Evolutionary conservation across 1,140 invertebrate genomes (phyloP).

Genomic region (Littorina saxatilis): DNA sequence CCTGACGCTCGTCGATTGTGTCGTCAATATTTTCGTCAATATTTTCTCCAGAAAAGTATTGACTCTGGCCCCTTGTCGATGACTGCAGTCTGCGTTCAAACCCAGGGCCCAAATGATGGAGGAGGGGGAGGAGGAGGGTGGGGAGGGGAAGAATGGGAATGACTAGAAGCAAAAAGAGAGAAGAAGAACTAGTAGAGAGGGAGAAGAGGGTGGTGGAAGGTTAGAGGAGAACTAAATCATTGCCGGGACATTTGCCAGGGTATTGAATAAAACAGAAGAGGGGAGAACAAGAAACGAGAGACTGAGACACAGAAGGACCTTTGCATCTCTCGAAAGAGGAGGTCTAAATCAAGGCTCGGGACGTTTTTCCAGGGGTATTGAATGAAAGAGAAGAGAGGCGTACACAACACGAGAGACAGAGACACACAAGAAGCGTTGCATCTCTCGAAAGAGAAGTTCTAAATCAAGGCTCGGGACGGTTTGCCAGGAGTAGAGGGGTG

Average conservation of each 20-base stretch:
- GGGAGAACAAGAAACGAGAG: too few relatives aligned
- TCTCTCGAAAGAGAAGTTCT: too few relatives aligned
- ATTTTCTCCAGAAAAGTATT: constrained; percentile 60
- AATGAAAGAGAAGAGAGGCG: too few relatives aligned
- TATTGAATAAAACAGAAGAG: constrained; percentile 25
- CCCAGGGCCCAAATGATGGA: neutral
- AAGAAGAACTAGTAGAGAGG: neutral
- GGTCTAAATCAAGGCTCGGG: too few relatives aligned
- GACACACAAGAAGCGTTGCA: too few relatives aligned
- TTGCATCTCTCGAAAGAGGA: too few relatives aligned
- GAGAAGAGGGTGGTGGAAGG: neutral
- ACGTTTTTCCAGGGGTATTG: too few relatives aligned
- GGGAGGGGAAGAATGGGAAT: neutral
- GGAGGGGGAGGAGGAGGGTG: neutral
- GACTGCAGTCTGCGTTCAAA: neutral
- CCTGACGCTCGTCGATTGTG: neutral
- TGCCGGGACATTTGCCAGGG: constrained; percentile 48
- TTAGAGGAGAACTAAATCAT: constrained; percentile 5
- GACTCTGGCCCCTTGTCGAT: constrained; percentile 46
- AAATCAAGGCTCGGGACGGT: too few relatives aligned
- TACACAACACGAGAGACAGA: too few relatives aligned
- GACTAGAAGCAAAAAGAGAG: neutral
- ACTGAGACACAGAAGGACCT: too few relatives aligned
- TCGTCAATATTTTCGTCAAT: constrained; percentile 48
- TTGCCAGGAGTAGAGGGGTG: too few relatives aligned